Base-by-base conservation (phyloP, 2,888 invertebrate species). In the Microdon myrmicae region DNA sequence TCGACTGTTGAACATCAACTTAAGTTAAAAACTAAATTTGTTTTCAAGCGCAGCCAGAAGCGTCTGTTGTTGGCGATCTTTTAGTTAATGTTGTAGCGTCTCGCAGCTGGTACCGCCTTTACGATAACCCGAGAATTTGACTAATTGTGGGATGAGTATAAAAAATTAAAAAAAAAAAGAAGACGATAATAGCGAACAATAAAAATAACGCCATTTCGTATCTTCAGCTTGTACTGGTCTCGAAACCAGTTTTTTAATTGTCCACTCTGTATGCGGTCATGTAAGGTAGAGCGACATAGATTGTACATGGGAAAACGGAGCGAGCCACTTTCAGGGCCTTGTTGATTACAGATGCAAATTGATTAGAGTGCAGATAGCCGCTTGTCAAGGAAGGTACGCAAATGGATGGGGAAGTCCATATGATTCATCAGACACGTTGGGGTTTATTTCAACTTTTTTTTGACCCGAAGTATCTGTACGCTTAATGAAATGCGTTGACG, bases 121-220 rank as follows among this genome's bases (percentile, higher is more conserved):
- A 8, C 10, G 49, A 23, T 26, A 39, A 41, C 47, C 45, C 37
- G 31, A 14, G 22, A 22, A 39, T 49, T 55, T 48, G 44, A 34
- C 49, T 56, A 55, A 61, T 61, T 56, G 44, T 47, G 23, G 48
- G 56, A 56, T 35, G 49, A 51, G 26, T 54, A 28, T 31, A 44
- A 28, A 34, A 14, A 16, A 14, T n/a, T n/a, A n/a, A n/a, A n/a
- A n/a, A n/a, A n/a, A n/a, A n/a, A n/a, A n/a, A n/a, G n/a, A n/a
- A n/a, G n/a, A n/a, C n/a, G n/a, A n/a, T n/a, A n/a, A n/a, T n/a
- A n/a, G n/a, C n/a, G n/a, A n/a, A n/a, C n/a, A n/a, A n/a, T n/a
- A n/a, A n/a, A n/a, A n/a, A n/a, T n/a, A n/a, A n/a, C n/a, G n/a
- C n/a, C n/a, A n/a, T n/a, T n/a, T n/a, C n/a, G n/a, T n/a, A 20